Evolutionary conservation across 2,888 invertebrate genomes (phyloP), one percentile per base, ranked within the genome.

Genomic region (Sisyra terminalis): DNA sequence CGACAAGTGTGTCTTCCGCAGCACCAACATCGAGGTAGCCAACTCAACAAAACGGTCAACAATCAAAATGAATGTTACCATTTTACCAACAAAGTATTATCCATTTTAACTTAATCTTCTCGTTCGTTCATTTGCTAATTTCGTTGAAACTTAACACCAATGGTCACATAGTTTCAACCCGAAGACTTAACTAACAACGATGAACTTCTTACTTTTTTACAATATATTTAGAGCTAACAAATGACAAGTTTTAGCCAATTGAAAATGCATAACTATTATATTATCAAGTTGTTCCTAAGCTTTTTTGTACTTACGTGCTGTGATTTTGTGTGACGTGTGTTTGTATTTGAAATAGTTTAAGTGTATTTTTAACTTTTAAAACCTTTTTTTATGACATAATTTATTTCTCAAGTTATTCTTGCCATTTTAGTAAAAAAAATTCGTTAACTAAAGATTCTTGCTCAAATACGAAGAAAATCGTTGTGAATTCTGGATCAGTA

Each of bases 231-330:
- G 8, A 32, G 14, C 32, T 4, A 9, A 32, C 11, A 32, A 32
- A 32, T 14, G n/a, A 14, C n/a, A 13, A 32, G 3, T 32, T 14
- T 13, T 32, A 13, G 32, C 9, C 6, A 6, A 32, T 9, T 29
- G n/a, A n/a, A n/a, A n/a, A n/a, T n/a, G 24, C 7, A 43, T 38
- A 29, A 35, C n/a, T n/a, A n/a, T 35, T 15, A 35, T 17, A 41
- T 41, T 35, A 43, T 31, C 29, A 14, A 30, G 17, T 43, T 43
- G 43, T 43, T 43, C 43, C 43, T 43, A 43, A 43, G 38, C 30
- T 50, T 53, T 56, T 56, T 32, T 34, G 29, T 56, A 54, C 53
- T 55, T 32, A 56, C 53, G 62, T 61, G 63, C 63, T 63, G 63
- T 63, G 63, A 63, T 63, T 60, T 56, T 48, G 48, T 44, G 35